Evolutionary conservation across 2,797 vertebrate genomes (phyloP), one percentile per base, ranked within the genome.

Genomic region (Gymnocypris eckloni): DNA sequence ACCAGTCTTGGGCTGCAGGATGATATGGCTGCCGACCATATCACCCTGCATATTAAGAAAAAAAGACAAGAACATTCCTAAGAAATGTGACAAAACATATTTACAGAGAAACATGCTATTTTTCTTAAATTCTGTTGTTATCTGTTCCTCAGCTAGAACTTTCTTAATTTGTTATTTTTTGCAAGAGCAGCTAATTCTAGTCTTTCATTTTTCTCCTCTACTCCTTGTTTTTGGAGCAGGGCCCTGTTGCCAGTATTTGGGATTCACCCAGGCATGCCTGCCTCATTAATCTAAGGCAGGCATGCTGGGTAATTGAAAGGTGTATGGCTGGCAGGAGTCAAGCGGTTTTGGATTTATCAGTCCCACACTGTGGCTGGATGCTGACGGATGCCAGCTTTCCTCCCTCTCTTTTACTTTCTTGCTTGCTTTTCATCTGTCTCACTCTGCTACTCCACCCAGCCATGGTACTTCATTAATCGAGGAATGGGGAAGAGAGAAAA

Each of bases 261-360:
- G 84, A 88, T 89, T 88, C 59, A 86, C 84, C 39, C 76, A 87
- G 80, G 48, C 28, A 33, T 33, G 28, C 28, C 28, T 80, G 71
- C 82, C 87, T 89, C 86, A 88, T 88, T 90, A 91, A 90, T 91
- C 84, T 86, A 52, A 90, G 81, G 67, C 80, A 86, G 87, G 79
- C 78, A 89, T 88, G 86, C 87, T 88, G 88, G 87, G 83, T 88
- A 91, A 92, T 86, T 90, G 84, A 88, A 90, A 90, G 86, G 85
- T 87, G 83, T 88, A 78, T 43, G 77, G 83, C 45, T 90, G 87
- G 87, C 87, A 89, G 85, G 77, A 91, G 83, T 89, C 87, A 89
- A 89, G 83, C 71, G 67, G 52, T 86, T 83, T 73, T 80, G 79
- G 86, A 84, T 86, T 90, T 90, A 87, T 91, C 87, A 86, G 86